These are phyloP conservation scores for Aricia artaxerxes DNA, from an alignment of 2,888 invertebrate species.

Conservation along the genomic window DNA sequence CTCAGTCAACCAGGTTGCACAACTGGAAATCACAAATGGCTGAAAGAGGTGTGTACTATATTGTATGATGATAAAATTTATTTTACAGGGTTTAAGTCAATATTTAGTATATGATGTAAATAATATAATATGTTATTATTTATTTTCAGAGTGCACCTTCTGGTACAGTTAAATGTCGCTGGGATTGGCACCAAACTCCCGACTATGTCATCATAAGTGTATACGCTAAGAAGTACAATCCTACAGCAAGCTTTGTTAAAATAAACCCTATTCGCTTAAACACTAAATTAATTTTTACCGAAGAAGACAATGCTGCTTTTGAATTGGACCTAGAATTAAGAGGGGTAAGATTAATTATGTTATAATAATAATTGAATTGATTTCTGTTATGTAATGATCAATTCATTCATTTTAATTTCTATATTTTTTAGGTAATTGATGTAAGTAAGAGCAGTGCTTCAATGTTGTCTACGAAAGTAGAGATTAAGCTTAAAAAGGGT, in stretches of 20 bases:
- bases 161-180: constrained; percentile 85
- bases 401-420: too few species aligned
- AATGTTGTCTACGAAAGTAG: constrained; percentile 94
- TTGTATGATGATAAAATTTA: background rate
- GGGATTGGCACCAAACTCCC: constrained; percentile 98
- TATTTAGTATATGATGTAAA: background rate
- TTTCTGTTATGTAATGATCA: background rate
- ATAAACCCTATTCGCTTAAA: constrained; percentile 91
- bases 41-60: constrained; percentile 79
- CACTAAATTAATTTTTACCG: constrained; percentile 88
- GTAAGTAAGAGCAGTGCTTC: constrained; percentile 85
- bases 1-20: constrained; percentile 95
- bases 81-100: background rate
- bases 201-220: constrained; percentile 91
- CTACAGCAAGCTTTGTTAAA: constrained; percentile 86
- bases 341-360: constrained; percentile 82
- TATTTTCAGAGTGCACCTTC: constrained; percentile 75
- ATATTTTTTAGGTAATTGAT: constrained; percentile 85
- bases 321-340: constrained; percentile 88
- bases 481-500: constrained; percentile 93
- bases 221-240: constrained; percentile 94
- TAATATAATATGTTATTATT: constrained; percentile 7
- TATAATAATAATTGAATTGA: background rate
- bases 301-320: constrained; percentile 85
- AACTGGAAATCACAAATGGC: constrained; percentile 92